Evolutionary conservation across 2,113 vertebrate genomes (phyloP).

Genomic region (Passerina amoena): DNA sequence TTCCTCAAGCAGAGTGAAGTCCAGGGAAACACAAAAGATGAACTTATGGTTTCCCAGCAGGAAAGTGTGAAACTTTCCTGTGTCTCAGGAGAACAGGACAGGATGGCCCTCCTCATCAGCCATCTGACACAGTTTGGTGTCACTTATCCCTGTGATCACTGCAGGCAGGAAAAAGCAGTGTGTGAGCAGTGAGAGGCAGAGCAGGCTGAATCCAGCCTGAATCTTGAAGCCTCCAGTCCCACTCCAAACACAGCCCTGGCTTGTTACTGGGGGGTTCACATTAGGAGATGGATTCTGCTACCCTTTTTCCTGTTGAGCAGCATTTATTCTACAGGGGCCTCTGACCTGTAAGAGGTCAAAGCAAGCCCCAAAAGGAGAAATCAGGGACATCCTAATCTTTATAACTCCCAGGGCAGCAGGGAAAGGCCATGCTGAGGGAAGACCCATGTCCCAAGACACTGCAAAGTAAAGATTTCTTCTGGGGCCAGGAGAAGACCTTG

Average conservation of each 20-base stretch:
- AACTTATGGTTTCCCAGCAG: background rate
- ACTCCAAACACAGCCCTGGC: background rate
- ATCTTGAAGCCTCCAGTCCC: background rate
- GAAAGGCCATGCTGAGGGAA: background rate
- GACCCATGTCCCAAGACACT: background rate
- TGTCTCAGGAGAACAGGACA: background rate
- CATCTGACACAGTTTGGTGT: background rate
- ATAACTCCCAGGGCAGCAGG: background rate
- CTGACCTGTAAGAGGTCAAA: background rate
- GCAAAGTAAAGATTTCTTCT: background rate
- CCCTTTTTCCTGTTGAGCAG: background rate
- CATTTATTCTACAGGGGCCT: background rate
- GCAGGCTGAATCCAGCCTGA: background rate
- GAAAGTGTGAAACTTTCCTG: background rate
- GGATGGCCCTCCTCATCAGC: background rate
- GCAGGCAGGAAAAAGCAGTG: background rate
- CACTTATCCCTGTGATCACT: fast-evolving
- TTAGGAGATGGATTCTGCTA: background rate
- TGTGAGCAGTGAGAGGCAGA: background rate
- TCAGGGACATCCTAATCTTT: background rate
- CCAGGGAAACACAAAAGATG: background rate
- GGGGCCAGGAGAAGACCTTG: background rate
- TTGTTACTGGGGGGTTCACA: background rate
- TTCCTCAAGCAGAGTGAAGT: background rate
- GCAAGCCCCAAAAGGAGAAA: background rate